Conservation (phyloP, 2,888 invertebrate genomes). For the Rhopalosiphum nymphaeae region DNA sequence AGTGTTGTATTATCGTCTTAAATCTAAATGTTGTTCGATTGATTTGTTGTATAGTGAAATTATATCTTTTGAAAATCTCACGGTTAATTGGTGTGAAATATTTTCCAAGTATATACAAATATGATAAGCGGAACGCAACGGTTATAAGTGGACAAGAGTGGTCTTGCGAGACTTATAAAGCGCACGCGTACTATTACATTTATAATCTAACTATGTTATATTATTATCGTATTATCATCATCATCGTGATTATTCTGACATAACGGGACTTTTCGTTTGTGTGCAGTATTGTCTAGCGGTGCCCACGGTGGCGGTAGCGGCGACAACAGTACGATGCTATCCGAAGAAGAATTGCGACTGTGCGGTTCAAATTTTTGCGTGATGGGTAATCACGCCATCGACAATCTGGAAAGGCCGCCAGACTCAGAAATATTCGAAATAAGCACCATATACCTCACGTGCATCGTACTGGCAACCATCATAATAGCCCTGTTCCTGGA, state of each 20-base stretch:
- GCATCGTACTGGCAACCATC: constrained; percentile 86
- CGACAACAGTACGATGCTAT: constrained; percentile 71
- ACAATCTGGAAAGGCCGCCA: constrained; percentile 84
- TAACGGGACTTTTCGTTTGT: not conserved
- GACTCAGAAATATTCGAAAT: constrained; percentile 90
- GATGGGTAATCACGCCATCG: constrained; percentile 77
- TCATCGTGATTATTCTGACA: not conserved
- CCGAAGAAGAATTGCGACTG: constrained; percentile 72
- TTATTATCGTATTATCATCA: not conserved
- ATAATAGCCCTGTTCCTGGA: constrained; percentile 91
- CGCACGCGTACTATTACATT: not conserved
- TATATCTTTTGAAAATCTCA: not conserved
- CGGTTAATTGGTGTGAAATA: not conserved
- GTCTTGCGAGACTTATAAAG: not conserved
- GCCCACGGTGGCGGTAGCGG: constrained; percentile 75
- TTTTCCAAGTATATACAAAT: too few species aligned
- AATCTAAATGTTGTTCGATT: not conserved
- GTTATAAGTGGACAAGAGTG: too few species aligned
- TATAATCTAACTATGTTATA: not conserved
- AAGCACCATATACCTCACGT: constrained; percentile 88
- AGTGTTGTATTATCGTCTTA: not conserved
- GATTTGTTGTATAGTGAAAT: not conserved
- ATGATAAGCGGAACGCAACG: too few species aligned
- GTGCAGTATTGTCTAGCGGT: constrained; percentile 81
- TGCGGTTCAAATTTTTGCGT: constrained; percentile 90